Evolutionary conservation across 1,140 invertebrate species (phyloP).

Genomic region (Cecropterus lyciades): DNA sequence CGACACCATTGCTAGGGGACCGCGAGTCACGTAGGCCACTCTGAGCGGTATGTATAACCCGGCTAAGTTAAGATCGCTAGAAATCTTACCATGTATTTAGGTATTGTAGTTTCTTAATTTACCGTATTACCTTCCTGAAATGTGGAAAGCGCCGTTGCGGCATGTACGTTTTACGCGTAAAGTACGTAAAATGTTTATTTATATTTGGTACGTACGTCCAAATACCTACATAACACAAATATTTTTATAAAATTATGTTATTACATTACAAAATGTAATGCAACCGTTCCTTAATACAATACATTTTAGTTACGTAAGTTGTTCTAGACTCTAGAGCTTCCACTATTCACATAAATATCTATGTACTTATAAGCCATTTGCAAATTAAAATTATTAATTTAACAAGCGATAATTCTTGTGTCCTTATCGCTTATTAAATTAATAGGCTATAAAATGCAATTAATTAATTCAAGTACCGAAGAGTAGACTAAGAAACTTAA

Average conservation of each 20-base stretch:
- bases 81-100: not conserved
- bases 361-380: too few relatives aligned
- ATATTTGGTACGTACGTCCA: not conserved
- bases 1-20: constrained; percentile 71
- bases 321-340: not conserved
- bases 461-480: too few relatives aligned
- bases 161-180: constrained; percentile 22
- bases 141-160: constrained; percentile 42
- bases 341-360: too few relatives aligned
- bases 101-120: not conserved
- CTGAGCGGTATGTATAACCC: constrained; percentile 57
- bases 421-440: too few relatives aligned
- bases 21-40: constrained; percentile 80
- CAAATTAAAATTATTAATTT: too few relatives aligned
- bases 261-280: not conserved
- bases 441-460: too few relatives aligned
- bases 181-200: not conserved
- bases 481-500: too few relatives aligned
- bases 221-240: not conserved
- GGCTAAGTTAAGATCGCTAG: constrained; percentile 46
- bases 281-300: not conserved
- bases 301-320: constrained; percentile 2
- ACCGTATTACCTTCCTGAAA: constrained; percentile 41
- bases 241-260: not conserved
- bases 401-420: too few relatives aligned